These are phyloP conservation scores for Rotaria macrura DNA, from an alignment of 2,888 invertebrate genomes.

Conservation along the genomic window DNA sequence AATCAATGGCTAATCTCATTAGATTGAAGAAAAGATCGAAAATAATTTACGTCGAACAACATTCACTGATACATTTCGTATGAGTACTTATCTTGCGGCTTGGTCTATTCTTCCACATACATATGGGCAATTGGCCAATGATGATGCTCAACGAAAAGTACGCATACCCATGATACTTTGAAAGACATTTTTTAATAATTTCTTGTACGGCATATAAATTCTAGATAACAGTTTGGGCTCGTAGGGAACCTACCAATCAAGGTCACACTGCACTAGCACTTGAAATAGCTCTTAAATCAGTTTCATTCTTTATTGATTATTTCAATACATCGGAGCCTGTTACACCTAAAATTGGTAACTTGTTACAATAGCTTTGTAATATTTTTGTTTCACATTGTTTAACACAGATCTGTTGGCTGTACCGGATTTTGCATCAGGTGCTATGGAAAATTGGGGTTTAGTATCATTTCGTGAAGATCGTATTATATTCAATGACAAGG, in stretches of 20 bases:
- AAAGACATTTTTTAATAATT: background rate
- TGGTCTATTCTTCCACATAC: conserved; percentile 30
- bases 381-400: background rate
- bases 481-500: conserved; percentile 17
- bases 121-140: background rate
- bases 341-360: conserved; percentile 29
- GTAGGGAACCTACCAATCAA: conserved; percentile 18
- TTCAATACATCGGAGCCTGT: conserved; percentile 26
- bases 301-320: conserved; percentile 26
- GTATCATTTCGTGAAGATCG: conserved; percentile 27
- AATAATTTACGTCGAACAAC: conserved; percentile 19
- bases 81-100: conserved; percentile 33
- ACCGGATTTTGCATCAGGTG: conserved; percentile 31
- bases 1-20: background rate
- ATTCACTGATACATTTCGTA: conserved; percentile 28
- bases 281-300: conserved; percentile 22
- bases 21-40: conserved; percentile 7
- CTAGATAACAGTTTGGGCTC: conserved; percentile 24
- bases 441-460: conserved; percentile 34
- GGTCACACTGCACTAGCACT: conserved; percentile 23
- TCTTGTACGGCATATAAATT: background rate
- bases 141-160: background rate
- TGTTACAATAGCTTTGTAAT: background rate
- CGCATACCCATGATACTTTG: background rate
- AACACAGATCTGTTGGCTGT: conserved; percentile 16